A percentile compares a stretch with the other conserved stretches of the same genome.
Evolutionary conservation across 2,797 vertebrate genomes (phyloP).

Genomic region (Echiichthys vipera): DNA sequence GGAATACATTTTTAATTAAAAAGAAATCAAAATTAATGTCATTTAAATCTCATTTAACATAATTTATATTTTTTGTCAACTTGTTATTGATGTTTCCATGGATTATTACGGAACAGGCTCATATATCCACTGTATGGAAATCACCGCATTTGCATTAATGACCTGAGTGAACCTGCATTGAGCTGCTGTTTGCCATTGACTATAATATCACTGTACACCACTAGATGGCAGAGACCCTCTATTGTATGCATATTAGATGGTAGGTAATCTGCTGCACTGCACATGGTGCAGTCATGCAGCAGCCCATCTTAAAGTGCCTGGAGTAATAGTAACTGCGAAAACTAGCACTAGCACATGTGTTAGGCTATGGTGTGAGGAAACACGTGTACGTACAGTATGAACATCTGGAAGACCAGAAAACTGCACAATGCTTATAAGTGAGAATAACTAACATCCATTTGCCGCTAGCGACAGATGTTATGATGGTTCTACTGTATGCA

Average conservation of each 20-base stretch:
- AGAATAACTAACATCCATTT: constrained; percentile 44
- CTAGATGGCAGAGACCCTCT: constrained; percentile 61
- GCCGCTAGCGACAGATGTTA: constrained; percentile 47
- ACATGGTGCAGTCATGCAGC: constrained; percentile 71
- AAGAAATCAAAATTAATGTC: background rate
- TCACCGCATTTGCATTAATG: background rate
- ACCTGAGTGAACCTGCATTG: background rate
- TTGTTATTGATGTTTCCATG: background rate
- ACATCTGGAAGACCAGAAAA: constrained; percentile 60
- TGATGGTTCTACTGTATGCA: constrained; percentile 24
- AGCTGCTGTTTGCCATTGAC: background rate
- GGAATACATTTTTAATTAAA: constrained; percentile 59
- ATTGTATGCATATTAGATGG: background rate
- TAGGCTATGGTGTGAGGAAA: constrained; percentile 14
- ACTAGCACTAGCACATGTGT: constrained; percentile 35
- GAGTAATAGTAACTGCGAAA: constrained; percentile 32
- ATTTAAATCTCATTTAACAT: constrained; percentile 4
- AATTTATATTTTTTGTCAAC: background rate
- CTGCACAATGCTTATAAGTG: constrained; percentile 35
- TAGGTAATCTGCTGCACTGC: constrained; percentile 38
- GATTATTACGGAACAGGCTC: background rate
- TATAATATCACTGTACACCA: constrained; percentile 6
- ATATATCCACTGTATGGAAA: background rate
- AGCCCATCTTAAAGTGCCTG: constrained; percentile 41
- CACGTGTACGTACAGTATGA: constrained; percentile 19